Percentiles rank a stretch among this genome's conserved stretches.
Conservation (phyloP, 2,888 invertebrate species). For the Sarcophaga variegata region DNA sequence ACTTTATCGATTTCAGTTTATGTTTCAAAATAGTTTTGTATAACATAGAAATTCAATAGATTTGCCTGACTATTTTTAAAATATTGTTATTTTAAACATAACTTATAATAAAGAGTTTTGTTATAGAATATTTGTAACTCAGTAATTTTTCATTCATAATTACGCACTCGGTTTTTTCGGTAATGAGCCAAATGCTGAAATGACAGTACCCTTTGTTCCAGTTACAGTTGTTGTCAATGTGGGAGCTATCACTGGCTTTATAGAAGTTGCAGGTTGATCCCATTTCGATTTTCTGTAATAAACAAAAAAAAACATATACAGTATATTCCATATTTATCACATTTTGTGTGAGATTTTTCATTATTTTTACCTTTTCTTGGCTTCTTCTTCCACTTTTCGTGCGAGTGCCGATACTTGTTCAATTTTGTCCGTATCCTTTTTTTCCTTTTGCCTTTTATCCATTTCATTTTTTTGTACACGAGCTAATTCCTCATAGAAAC, state of each 20-base stretch:
- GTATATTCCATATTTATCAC: no score
- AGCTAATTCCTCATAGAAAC: constrained; percentile 95
- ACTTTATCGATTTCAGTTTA: no score
- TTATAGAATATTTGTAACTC: not conserved
- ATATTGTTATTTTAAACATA: no score
- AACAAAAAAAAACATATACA: constrained; percentile 19
- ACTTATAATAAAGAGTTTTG: not conserved
- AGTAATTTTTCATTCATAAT: not conserved
- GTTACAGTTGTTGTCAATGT: constrained; percentile 91
- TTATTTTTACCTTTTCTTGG: constrained; percentile 86
- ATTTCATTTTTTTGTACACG: constrained; percentile 95
- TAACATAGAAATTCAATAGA: no score
- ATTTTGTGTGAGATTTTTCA: not conserved
- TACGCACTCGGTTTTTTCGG: constrained; percentile 86
- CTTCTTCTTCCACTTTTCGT: constrained; percentile 86
- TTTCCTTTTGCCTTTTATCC: constrained; percentile 95
- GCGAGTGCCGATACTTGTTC: constrained; percentile 89
- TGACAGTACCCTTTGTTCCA: constrained; percentile 95
- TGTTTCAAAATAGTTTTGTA: no score
- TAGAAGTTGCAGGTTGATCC: constrained; percentile 89
- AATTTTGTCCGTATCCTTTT: constrained; percentile 91
- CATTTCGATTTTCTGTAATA: constrained; percentile 90
- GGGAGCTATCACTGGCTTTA: constrained; percentile 83
- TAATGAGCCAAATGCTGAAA: constrained; percentile 95
- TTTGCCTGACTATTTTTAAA: no score